Evolutionary conservation across 1,140 invertebrate genomes (phyloP).

Genomic region (Lucilia sericata): DNA sequence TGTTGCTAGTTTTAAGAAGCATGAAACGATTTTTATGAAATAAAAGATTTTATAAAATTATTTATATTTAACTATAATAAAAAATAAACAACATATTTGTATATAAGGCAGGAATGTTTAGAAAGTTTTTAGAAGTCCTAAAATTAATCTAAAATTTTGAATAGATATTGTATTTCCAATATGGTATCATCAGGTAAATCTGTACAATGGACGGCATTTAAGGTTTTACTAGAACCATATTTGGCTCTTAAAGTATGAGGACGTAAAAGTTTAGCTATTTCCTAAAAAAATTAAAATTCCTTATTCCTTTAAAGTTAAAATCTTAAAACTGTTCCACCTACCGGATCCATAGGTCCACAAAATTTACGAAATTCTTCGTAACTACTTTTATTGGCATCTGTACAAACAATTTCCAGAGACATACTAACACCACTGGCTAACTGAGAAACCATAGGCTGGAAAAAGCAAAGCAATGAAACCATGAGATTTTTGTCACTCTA

Average conservation of each 20-base stretch:
- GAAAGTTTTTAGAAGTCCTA: background rate
- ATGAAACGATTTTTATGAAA: background rate
- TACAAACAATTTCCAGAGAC: conserved; percentile 84
- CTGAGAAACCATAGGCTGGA: conserved; percentile 84
- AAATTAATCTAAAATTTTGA: conserved; percentile 75
- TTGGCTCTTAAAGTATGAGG: conserved; percentile 86
- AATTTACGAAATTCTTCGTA: conserved; percentile 84
- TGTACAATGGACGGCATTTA: conserved; percentile 93
- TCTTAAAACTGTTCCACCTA: conserved; percentile 70
- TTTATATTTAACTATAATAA: conserved; percentile 9
- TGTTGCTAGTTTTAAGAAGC: background rate
- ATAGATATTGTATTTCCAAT: conserved; percentile 87
- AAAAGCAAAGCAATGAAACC: background rate
- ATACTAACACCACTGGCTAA: conserved; percentile 86
- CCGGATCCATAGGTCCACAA: conserved; percentile 89
- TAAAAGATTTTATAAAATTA: conserved; percentile 27
- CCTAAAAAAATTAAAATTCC: conserved; percentile 71
- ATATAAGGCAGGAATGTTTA: background rate
- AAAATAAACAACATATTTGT: background rate
- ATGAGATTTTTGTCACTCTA: background rate
- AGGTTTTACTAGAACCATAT: conserved; percentile 84
- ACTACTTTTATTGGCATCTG: conserved; percentile 70
- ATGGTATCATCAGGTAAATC: conserved; percentile 89
- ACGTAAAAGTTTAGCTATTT: conserved; percentile 85
- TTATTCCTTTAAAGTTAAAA: background rate